These are phyloP conservation scores for Saccostrea glomerata DNA, from an alignment of 1,140 invertebrate species.

Conservation along the genomic window DNA sequence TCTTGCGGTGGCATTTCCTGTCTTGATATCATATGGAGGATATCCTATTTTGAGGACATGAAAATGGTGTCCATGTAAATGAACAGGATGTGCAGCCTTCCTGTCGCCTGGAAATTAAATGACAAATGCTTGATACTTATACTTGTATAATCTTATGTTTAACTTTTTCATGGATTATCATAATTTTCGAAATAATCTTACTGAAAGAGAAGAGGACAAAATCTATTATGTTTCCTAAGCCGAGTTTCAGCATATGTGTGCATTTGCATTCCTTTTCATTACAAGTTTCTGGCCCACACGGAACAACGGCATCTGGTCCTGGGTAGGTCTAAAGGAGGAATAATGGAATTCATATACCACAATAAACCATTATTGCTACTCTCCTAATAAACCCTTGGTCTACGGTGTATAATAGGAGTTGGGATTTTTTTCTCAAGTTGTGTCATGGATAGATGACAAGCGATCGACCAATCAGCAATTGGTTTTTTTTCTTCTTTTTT, in stretches of 20 bases:
- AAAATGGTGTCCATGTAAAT: conserved; percentile 51
- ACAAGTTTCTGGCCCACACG: background rate
- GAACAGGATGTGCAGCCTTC: conserved; percentile 37
- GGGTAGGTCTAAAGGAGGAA: background rate
- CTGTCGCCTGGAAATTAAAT: background rate
- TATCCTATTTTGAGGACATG: conserved; percentile 49
- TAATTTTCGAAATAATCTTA: background rate
- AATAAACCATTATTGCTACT: too few species aligned
- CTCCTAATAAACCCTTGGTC: too few species aligned
- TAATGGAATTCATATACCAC: background rate
- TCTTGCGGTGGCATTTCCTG: background rate
- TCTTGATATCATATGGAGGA: conserved; percentile 33
- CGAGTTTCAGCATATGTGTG: background rate
- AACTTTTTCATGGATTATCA: background rate
- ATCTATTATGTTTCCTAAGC: background rate
- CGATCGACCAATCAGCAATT: too few species aligned
- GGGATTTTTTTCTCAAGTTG: too few species aligned
- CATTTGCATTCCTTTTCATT: background rate
- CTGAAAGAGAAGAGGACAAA: background rate
- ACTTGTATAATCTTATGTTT: background rate
- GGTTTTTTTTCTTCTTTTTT: too few species aligned
- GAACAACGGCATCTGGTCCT: background rate
- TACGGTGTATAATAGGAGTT: too few species aligned
- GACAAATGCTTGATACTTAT: background rate
- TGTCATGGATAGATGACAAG: too few species aligned